phyloP scores from a whole-genome alignment of 2,797 vertebrate species.

The Toxotes lorentzi region DNA sequence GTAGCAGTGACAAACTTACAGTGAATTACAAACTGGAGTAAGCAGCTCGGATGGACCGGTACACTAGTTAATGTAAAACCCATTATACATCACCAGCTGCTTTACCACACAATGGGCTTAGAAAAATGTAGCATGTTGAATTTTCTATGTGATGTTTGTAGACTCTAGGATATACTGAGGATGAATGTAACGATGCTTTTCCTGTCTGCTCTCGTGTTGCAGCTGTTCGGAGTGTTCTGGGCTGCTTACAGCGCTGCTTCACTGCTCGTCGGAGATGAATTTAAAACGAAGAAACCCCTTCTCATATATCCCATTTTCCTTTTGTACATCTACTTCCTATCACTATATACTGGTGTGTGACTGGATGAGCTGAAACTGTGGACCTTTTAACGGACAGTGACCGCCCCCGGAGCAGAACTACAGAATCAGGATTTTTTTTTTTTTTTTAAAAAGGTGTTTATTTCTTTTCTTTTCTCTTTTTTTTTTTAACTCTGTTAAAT shows the following conservation, averaged over 20 bases:
- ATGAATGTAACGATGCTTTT: neutral
- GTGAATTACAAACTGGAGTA: too few species aligned
- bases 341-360: constrained; percentile 98
- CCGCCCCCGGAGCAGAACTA: constrained; percentile 46
- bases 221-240: constrained; percentile 99
- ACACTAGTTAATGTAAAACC: too few species aligned
- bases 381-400: constrained; percentile 74
- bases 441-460: constrained; percentile 44
- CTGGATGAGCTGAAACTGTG: constrained; percentile 52
- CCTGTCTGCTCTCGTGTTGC: constrained; percentile 41
- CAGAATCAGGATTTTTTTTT: constrained; percentile 58
- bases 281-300: constrained; percentile 99
- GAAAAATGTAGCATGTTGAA: too few species aligned
- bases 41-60: too few species aligned
- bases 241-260: constrained; percentile 99
- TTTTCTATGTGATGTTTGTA: neutral
- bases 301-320: constrained; percentile 99
- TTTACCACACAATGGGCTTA: too few species aligned
- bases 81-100: too few species aligned
- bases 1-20: too few species aligned
- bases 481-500: constrained; percentile 61
- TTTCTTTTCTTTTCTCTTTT: constrained; percentile 43
- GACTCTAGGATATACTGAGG: neutral
- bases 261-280: constrained; percentile 97
- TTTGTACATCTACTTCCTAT: constrained; percentile 99